phyloP scores from a whole-genome alignment of 2,113 vertebrate genomes.

The Pantherophis guttatus region DNA sequence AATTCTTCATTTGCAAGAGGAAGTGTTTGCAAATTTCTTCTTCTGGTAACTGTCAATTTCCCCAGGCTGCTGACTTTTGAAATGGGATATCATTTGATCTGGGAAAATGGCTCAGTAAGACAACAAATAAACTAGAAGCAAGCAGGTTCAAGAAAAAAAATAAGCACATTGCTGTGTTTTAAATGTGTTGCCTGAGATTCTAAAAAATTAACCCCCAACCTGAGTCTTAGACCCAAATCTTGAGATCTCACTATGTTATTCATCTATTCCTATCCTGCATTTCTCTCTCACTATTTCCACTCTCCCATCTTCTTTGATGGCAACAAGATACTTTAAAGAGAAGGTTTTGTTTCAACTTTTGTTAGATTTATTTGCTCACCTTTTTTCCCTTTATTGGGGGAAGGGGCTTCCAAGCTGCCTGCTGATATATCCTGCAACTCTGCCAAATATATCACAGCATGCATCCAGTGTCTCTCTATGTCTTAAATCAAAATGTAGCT shows the following conservation, averaged over 20 bases:
- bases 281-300: not conserved
- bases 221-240: not conserved
- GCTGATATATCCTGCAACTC: slow-evolving; percentile 47
- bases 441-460: slow-evolving; percentile 44
- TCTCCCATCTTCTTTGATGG: not conserved
- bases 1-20: not conserved
- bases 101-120: not conserved
- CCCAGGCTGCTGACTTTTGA: not conserved
- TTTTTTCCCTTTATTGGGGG: slow-evolving; percentile 30
- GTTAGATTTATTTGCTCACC: slow-evolving; percentile 38
- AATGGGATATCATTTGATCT: not conserved
- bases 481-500: slow-evolving; percentile 50
- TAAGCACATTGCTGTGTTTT: not conserved
- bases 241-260: not conserved
- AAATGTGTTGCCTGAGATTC: not conserved
- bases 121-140: not conserved
- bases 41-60: not conserved
- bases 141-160: not conserved
- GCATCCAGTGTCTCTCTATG: slow-evolving; percentile 24
- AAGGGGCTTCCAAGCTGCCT: slow-evolving; percentile 45
- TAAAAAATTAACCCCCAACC: not conserved
- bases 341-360: slow-evolving; percentile 51
- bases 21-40: not conserved
- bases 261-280: not conserved
- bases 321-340: slow-evolving; percentile 50